Evolutionary conservation across 2,888 invertebrate genomes (phyloP).

Genomic region (Coremacera marginata): DNA sequence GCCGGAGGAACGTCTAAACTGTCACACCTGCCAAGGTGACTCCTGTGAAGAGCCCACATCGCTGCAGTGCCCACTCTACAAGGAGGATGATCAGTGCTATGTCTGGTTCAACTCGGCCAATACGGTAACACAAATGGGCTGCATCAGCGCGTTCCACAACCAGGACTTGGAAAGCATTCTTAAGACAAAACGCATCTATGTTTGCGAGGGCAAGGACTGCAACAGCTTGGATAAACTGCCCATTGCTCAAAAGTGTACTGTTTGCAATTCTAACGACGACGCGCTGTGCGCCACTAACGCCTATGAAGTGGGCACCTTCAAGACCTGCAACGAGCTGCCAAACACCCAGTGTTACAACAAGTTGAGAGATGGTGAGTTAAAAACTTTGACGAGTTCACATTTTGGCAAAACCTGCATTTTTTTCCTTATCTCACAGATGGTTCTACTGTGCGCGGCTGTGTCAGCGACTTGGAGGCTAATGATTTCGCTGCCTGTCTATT

Average conservation of each 20-base stretch:
- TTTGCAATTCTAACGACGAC: conserved; percentile 57
- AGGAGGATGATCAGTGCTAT: conserved; percentile 59
- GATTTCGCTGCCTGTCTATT: conserved; percentile 58
- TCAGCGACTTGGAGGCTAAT: conserved; percentile 53
- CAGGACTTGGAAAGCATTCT: conserved; percentile 57
- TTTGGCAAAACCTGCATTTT: not conserved
- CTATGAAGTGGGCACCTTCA: conserved; percentile 48
- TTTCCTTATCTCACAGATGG: conserved; percentile 54
- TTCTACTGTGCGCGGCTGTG: conserved; percentile 59
- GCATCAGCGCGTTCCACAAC: conserved; percentile 59
- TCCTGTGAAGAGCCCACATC: conserved; percentile 55
- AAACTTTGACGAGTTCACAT: not conserved
- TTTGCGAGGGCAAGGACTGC: conserved; percentile 60
- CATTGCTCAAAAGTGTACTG: conserved; percentile 52
- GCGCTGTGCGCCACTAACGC: conserved; percentile 57
- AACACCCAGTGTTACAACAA: conserved; percentile 58
- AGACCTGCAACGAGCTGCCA: conserved; percentile 55
- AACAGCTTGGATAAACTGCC: conserved; percentile 52
- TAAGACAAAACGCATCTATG: conserved; percentile 58
- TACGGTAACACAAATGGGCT: conserved; percentile 58
- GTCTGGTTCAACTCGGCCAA: conserved; percentile 55
- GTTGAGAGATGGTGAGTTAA: conserved; percentile 49
- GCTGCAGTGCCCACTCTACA: conserved; percentile 54
- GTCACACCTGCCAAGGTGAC: conserved; percentile 54
- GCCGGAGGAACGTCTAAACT: conserved; percentile 57